Base-by-base conservation (phyloP, 2,797 vertebrate species). In the Xenentodon cancila region DNA sequence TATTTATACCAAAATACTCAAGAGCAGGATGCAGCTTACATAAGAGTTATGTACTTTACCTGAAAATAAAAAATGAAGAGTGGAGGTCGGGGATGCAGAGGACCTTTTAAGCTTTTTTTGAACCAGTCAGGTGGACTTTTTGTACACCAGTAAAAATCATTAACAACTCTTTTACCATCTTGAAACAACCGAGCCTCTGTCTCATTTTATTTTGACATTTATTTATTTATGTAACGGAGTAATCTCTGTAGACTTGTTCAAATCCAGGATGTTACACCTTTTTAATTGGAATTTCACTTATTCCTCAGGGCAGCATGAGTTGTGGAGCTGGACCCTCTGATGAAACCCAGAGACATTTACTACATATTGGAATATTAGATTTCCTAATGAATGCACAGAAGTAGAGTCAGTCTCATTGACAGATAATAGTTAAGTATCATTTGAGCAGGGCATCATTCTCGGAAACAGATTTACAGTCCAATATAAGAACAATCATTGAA, bases 401-500 rank as follows among this genome's bases (percentile, higher is more conserved):
- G 27, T 17, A 68, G 1, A 53, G 18, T 52, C 18, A 44, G 9
- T n/a, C 32, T 37, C 25, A n/a, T 16, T 77, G 32, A 52, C 49
- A 27, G 49, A n/a, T n/a, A n/a, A n/a, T n/a, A n/a, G n/a, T n/a
- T n/a, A n/a, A n/a, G n/a, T n/a, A n/a, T n/a, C n/a, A n/a, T n/a
- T n/a, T 19, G n/a, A 5, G 22, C 42, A 15, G 9, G 18, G 12
- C 12, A 2, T n/a, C 27, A 40, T 25, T 56, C n/a, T n/a, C n/a
- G n/a, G n/a, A 25, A 1, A 53, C 18, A 32, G 30, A 59, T 20
- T 34, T 37, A 59, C n/a, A 15, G 25, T 25, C 25, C 25, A 49
- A 53, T 25, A 18, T 54, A 32, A 54, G 40, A 62, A 47, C 21
- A 51, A 18, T 53, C 43, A 53, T 47, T 53, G 20, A 61, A 47